A percentile compares a stretch with the other conserved stretches of the same genome.
These are phyloP conservation scores for Xestia c-nigrum DNA, from an alignment of 2,888 invertebrate genomes.

Conservation along the genomic window DNA sequence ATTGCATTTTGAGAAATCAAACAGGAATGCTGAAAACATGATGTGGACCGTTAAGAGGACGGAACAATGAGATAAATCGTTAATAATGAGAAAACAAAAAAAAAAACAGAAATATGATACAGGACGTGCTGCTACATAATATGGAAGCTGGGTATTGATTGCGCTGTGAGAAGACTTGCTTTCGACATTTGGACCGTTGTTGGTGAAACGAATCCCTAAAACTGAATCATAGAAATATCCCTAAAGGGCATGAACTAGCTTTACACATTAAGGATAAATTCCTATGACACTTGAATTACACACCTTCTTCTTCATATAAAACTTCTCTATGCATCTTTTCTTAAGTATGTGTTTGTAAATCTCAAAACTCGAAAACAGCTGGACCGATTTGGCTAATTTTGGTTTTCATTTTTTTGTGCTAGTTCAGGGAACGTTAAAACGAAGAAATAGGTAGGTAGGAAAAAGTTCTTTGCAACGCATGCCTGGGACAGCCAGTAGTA, in stretches of 20 bases:
- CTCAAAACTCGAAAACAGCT: no score
- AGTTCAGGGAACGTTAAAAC: no score
- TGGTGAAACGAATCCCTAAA: not conserved
- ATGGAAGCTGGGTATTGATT: conserved; percentile 42
- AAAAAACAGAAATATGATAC: not conserved
- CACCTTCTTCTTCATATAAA: not conserved
- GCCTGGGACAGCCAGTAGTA: no score
- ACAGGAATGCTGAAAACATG: conserved; percentile 12
- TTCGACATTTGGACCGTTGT: not conserved
- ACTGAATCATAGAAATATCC: not conserved
- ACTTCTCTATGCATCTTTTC: not conserved
- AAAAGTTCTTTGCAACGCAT: no score
- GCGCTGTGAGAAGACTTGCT: not conserved
- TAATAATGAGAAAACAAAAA: not conserved
- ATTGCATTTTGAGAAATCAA: conserved; percentile 9
- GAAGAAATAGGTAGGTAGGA: no score
- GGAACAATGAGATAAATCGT: conserved; percentile 34
- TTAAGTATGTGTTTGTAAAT: not conserved
- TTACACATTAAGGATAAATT: not conserved
- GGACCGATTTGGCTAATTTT: no score
- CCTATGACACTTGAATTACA: not conserved
- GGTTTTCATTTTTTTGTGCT: no score
- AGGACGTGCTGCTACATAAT: not conserved
- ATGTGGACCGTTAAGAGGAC: conserved; percentile 5
- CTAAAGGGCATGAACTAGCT: not conserved